Base-by-base conservation (phyloP, 2,113 vertebrate genomes). In the Sylvilagus bachmani region DNA sequence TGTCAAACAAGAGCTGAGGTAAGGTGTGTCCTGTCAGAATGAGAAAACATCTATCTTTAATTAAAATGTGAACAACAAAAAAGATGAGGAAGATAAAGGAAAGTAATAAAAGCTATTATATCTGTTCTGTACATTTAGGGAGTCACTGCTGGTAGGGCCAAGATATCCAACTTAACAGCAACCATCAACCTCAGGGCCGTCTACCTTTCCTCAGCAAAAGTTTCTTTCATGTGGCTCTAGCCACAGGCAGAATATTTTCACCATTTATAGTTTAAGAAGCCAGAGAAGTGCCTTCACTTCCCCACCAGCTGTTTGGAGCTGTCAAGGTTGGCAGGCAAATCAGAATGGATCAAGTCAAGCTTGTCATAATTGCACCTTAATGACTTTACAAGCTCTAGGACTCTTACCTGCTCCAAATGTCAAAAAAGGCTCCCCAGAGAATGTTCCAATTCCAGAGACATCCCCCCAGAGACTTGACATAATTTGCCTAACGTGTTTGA, bases 301-400 rank as follows among this genome's bases (percentile, higher is more conserved):
- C 85, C 55, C 3, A 73, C 77, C 81, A 90, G 92, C 88, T 90
- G 85, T 82, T 89, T 62, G 82, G 78, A 86, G 73, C 62, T 96
- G 89, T 93, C 90, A 95, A 67, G 61, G 79, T 74, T 80, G 90
- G 89, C 82, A 89, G 90, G 36, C 16, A 82, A 86, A 81, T 95
- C 90, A 90, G 69, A 92, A 85, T 82, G 82, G 88, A 95, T 92
- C 62, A 64, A 90, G 90, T 94, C 80, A 73, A 92, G 64, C 69
- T 87, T 92, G 78, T 95, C 78, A 90, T 93, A 66, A 87, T 82
- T 69, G 53, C 31, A 84, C 67, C 90, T 87, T 97, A 96, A 95
- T 89, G 81, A 93, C 31, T 93, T 93, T 73, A 92, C 88, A 97
- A 69, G 74, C 85, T 96, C 53, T 21, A 73, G 61, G 62, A 21